phyloP scores from a whole-genome alignment of 2,797 vertebrate genomes.

The Ptychobarbus kaznakovi region DNA sequence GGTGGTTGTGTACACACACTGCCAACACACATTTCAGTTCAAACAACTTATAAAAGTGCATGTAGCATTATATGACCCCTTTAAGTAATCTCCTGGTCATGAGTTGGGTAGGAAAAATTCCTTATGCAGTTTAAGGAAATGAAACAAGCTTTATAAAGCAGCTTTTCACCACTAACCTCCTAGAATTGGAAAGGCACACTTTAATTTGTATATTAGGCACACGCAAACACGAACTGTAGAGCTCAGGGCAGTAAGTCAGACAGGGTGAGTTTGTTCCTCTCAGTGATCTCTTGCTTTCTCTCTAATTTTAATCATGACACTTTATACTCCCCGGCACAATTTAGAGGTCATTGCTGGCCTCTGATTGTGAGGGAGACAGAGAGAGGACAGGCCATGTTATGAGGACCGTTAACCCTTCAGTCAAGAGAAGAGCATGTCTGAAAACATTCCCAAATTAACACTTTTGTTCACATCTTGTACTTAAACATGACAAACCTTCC shows the following conservation, averaged over 20 bases:
- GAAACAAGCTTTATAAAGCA: background rate
- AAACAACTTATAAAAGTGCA: no score
- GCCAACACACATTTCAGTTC: no score
- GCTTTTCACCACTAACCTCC: background rate
- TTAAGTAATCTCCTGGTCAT: background rate
- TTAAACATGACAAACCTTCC: background rate
- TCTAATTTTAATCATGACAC: conserved; percentile 39
- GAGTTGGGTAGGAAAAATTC: background rate
- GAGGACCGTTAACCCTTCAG: background rate
- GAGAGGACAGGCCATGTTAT: background rate
- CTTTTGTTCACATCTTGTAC: background rate
- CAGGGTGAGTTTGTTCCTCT: conserved; percentile 34
- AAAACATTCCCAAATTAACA: background rate
- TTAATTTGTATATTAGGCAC: background rate
- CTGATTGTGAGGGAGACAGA: background rate
- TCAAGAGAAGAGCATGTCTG: background rate
- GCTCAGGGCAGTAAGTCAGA: conserved; percentile 22
- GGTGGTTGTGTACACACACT: no score
- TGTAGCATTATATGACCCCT: no score
- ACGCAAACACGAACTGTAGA: background rate
- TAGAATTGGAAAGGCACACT: background rate
- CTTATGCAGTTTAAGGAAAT: background rate
- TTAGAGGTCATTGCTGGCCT: conserved; percentile 29
- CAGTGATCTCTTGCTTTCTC: conserved; percentile 3
- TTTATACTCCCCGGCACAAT: conserved; percentile 25